These are phyloP conservation scores for Cryptops parisi DNA, from an alignment of 2,888 invertebrate species.

Conservation along the genomic window DNA sequence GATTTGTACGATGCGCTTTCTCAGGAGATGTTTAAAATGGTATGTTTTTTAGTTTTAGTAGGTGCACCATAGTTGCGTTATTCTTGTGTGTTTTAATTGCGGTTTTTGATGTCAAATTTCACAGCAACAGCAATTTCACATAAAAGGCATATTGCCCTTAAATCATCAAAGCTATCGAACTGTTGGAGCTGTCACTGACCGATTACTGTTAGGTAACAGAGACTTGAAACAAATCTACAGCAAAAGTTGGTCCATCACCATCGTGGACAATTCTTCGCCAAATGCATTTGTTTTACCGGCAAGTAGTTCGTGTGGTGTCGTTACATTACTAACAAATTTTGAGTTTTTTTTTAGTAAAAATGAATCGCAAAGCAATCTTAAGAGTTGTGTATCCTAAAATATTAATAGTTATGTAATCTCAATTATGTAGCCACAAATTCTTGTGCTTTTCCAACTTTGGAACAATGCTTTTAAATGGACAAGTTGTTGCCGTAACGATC, in stretches of 20 bases:
- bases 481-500: conserved; percentile 5
- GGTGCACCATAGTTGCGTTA: background rate
- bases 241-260: conserved; percentile 38
- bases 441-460: background rate
- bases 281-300: conserved; percentile 44
- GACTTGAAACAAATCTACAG: conserved; percentile 35
- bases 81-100: background rate
- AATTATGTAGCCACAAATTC: background rate
- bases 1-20: conserved; percentile 26
- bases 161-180: conserved; percentile 31
- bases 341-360: too few relatives aligned
- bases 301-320: too few relatives aligned
- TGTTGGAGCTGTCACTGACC: conserved; percentile 32
- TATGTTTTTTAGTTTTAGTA: conserved; percentile 1
- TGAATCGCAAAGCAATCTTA: too few relatives aligned
- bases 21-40: conserved; percentile 2
- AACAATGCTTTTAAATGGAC: background rate
- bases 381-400: too few relatives aligned
- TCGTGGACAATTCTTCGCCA: conserved; percentile 31
- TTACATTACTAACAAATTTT: too few relatives aligned
- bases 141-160: conserved; percentile 23
- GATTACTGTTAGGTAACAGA: conserved; percentile 35
- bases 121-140: too few relatives aligned
- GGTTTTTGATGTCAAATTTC: background rate
- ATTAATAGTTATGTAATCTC: background rate